Evolutionary conservation across 2,797 vertebrate species (phyloP), one percentile per base, ranked within the genome.

Genomic region (Pampus argenteus): DNA sequence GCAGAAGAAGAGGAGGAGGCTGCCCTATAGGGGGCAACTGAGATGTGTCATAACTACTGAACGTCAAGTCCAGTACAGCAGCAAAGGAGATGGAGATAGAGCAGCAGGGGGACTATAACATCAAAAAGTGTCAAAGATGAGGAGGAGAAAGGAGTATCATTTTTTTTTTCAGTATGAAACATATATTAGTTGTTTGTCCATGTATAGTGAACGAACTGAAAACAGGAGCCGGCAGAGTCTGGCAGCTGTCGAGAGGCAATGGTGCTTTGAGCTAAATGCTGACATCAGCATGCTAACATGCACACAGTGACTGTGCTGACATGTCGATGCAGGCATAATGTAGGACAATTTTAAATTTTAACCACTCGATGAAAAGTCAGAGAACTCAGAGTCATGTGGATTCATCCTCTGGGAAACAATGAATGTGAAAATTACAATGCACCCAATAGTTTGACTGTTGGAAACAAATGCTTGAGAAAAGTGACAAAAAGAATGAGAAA

Each of bases 11-110:
- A 81, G 40, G 74, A 80, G 74, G 72, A 82, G 58, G 83, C 59
- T 64, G 73, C 71, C 80, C 81, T 56, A 13, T 72, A 69, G 78
- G 79, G 79, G 80, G 28, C 65, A 59, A 87, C 72, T 82, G 85
- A 84, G 74, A 87, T 81, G 82, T 91, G 89, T 91, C 91, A 90
- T 65, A 84, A 81, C 50, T 50, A 56, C 65, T 89, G 72, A 89
- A 67, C 83, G 55, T 91, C 85, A 89, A 84, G 76, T 61, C 65
- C 61, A 78, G 58, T 77, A 48, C 49, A 73, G 67, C 58, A 66
- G 70, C 72, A 76, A 81, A 85, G 67, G 75, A 51, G 66, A 70
- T 60, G 65, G 60, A 78, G 67, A 48, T 29, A 66, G 75, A 78
- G 77, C 71, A 78, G 79, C 54, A 63, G 71, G 48, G 38, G 54